A percentile compares a stretch with the other conserved stretches of the same genome.
These are phyloP conservation scores for Tragelaphus oryx DNA, from an alignment of 2,797 vertebrate species.

Conservation along the genomic window DNA sequence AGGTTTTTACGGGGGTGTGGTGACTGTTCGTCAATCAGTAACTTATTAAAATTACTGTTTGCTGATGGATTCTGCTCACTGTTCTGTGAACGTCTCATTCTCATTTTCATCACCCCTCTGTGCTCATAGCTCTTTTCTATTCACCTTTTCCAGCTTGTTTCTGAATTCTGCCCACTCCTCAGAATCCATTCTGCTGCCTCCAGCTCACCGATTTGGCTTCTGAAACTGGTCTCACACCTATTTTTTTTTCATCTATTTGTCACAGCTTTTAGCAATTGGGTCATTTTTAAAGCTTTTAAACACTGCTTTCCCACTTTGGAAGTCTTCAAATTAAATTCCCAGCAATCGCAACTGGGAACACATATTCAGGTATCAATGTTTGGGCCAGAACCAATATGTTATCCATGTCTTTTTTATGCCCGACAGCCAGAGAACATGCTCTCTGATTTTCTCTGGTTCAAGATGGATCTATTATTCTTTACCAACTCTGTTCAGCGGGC, in stretches of 20 bases:
- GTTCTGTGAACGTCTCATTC: background rate
- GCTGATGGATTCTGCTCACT: background rate
- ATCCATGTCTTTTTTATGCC: background rate
- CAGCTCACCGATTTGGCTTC: background rate
- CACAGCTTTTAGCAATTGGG: background rate
- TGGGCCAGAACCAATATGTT: background rate
- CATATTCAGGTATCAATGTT: background rate
- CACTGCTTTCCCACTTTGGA: background rate
- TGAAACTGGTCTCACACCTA: background rate
- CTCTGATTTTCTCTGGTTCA: background rate
- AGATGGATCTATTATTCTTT: background rate
- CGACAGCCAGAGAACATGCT: no score
- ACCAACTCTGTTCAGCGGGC: background rate
- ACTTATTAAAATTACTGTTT: background rate
- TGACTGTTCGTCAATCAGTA: background rate
- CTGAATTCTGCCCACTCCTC: background rate
- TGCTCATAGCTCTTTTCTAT: background rate
- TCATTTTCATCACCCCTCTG: background rate
- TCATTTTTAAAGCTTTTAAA: background rate
- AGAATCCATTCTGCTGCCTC: background rate
- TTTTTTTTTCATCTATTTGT: background rate
- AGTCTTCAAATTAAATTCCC: background rate
- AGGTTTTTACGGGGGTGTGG: background rate
- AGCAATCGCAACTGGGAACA: background rate
- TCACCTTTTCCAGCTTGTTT: background rate